phyloP scores from a whole-genome alignment of 2,888 invertebrate genomes.

The Philhelius pedissequus region DNA sequence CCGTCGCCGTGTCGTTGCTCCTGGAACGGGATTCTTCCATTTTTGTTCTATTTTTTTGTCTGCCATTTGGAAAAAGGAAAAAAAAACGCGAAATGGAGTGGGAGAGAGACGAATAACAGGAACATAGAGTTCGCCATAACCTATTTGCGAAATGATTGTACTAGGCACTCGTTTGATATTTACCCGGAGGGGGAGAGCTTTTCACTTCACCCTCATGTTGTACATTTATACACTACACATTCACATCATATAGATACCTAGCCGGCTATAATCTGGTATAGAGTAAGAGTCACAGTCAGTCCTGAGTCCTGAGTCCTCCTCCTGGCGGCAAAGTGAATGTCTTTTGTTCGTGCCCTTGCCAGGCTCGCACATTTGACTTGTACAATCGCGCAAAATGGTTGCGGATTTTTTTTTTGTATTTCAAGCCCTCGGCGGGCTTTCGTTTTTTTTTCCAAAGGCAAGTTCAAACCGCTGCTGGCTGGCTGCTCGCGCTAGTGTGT shows the following conservation, averaged over 20 bases:
- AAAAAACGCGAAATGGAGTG: not conserved
- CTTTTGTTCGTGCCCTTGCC: slow-evolving; percentile 60
- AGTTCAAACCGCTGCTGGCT: slow-evolving; percentile 31
- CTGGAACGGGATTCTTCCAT: slow-evolving; percentile 38
- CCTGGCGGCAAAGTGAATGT: slow-evolving; percentile 49
- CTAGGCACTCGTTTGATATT: slow-evolving; percentile 54
- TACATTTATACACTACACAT: not conserved
- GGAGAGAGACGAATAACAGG: slow-evolving; percentile 6
- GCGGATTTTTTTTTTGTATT: slow-evolving; percentile 48
- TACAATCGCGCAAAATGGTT: slow-evolving; percentile 64
- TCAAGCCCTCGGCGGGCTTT: slow-evolving; percentile 11
- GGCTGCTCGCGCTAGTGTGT: slow-evolving; percentile 30
- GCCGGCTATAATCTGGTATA: not conserved
- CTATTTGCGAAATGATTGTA: slow-evolving; percentile 68
- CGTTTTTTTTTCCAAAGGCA: slow-evolving; percentile 12
- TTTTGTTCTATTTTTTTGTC: slow-evolving; percentile 37
- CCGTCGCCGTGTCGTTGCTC: slow-evolving; percentile 19
- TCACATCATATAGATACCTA: not conserved
- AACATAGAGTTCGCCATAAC: slow-evolving; percentile 56
- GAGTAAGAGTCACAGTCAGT: not conserved
- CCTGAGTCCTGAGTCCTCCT: slow-evolving; percentile 36
- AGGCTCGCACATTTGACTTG: slow-evolving; percentile 59
- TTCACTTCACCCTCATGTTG: slow-evolving; percentile 10
- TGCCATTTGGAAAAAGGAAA: slow-evolving; percentile 13
- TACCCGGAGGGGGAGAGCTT: slow-evolving; percentile 24